These are phyloP conservation scores for Oreochromis tanganicae DNA, from an alignment of 2,113 vertebrate species.

Conservation along the genomic window DNA sequence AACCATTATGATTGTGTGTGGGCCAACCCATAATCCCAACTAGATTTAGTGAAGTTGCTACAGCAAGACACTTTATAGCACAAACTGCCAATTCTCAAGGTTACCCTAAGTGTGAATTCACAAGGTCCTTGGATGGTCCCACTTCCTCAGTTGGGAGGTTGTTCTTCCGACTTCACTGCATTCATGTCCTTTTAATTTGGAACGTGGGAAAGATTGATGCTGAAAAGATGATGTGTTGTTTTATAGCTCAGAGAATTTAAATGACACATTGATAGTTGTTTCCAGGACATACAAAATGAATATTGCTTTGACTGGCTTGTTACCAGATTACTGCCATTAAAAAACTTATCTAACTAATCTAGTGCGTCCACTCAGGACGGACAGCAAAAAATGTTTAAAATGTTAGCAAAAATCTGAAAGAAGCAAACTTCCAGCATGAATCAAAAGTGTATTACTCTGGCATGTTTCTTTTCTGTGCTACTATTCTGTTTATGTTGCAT, in stretches of 20 bases:
- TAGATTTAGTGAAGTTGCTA: constrained; percentile 32
- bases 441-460: background rate
- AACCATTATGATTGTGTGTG: constrained; percentile 50
- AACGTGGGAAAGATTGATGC: background rate
- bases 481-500: background rate
- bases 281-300: background rate
- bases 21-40: constrained; percentile 47
- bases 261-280: background rate
- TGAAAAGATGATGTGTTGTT: background rate
- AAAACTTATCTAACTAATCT: background rate
- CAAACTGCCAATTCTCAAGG: background rate
- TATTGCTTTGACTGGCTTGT: background rate
- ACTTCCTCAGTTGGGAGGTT: background rate
- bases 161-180: background rate
- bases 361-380: background rate
- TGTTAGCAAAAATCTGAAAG: background rate
- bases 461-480: background rate
- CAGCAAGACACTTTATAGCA: constrained; percentile 9
- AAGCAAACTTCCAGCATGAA: background rate
- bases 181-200: background rate
- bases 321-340: background rate
- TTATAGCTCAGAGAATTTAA: background rate
- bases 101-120: background rate
- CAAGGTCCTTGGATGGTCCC: background rate
- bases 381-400: background rate